phyloP scores from a whole-genome alignment of 1,140 invertebrate species.

The Pseudachorutes palmiensis region DNA sequence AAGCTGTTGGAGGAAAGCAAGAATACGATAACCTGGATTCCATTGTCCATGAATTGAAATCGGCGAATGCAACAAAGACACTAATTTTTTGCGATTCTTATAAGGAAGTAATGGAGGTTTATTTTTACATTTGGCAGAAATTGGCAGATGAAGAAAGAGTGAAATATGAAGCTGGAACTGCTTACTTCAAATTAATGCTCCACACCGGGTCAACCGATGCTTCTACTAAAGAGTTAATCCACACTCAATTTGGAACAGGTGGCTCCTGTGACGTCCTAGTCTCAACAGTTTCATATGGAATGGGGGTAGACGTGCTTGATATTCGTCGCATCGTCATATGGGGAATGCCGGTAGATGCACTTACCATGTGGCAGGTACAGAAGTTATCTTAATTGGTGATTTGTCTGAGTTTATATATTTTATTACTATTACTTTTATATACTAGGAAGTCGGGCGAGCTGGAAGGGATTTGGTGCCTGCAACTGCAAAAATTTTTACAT shows the following conservation, averaged over 20 bases:
- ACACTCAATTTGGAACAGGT: neutral
- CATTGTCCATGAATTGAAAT: neutral
- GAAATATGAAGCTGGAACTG: neutral
- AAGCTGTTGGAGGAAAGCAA: neutral
- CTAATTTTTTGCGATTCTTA: constrained; percentile 6
- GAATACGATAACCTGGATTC: neutral
- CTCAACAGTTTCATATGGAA: neutral
- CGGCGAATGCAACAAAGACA: neutral
- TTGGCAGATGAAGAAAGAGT: neutral
- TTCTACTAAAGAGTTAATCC: neutral
- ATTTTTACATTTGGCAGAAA: neutral
- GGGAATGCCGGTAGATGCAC: neutral
- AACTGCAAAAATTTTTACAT: neutral
- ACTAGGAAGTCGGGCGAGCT: neutral
- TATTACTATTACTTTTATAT: too few relatives aligned
- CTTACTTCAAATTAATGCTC: neutral
- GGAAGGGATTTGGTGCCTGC: neutral
- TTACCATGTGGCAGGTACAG: neutral
- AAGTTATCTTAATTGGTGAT: too few relatives aligned
- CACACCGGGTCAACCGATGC: neutral
- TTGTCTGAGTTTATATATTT: neutral
- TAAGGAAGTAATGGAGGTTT: neutral
- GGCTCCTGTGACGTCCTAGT: neutral
- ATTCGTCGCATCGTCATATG: neutral
- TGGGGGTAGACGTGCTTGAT: neutral